Base-by-base conservation (phyloP, 1,140 invertebrate species). In the Drosophila arizonae region DNA sequence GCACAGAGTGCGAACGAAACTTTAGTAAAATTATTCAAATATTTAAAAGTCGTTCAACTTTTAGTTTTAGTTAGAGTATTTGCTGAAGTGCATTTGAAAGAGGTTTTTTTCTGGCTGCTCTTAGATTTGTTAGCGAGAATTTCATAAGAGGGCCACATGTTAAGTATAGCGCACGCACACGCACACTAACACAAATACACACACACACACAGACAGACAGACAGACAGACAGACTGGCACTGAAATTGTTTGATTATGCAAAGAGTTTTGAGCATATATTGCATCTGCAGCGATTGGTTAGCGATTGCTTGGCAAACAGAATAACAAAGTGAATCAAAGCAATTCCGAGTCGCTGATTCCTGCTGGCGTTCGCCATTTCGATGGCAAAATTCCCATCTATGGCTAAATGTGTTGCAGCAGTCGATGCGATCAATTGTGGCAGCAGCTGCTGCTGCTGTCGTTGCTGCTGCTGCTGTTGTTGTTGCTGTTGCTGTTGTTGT, bases 221-320 rank as follows among this genome's bases (percentile, higher is more conserved):
- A 36, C 43, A n/a, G 8, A 15, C 43, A 21, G 11, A 4, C 13
- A 10, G 17, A 66, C 13, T 21, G 6, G 30, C 51, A 56, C 28
- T 36, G 13, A 45, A 57, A 57, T 66, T 70, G 58, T 55, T 70
- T 70, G 67, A 70, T 70, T 70, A 63, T 63, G 67, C 58, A 70
- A 54, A 56, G 67, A 70, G 67, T 46, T 46, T 30, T 17, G 46
- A 33, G 15, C 45, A 50, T 8, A 54, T 26, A 50, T 46, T 60
- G 57, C 43, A 60, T 60, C 15, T 60, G 56, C n/a, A 46, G 10
- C 56, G 43, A 58, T 58, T 58, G 56, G 56, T 30, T 58, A 30
- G 41, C 41, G 56, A 60, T 60, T 60, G 57, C 57, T 60, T 62
- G 33, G 60, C 33, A 62, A 50, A 62, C 30, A 50, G 55, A 58